Conservation (phyloP, 2,888 invertebrate genomes). For the Metopia argyrocephala region DNA sequence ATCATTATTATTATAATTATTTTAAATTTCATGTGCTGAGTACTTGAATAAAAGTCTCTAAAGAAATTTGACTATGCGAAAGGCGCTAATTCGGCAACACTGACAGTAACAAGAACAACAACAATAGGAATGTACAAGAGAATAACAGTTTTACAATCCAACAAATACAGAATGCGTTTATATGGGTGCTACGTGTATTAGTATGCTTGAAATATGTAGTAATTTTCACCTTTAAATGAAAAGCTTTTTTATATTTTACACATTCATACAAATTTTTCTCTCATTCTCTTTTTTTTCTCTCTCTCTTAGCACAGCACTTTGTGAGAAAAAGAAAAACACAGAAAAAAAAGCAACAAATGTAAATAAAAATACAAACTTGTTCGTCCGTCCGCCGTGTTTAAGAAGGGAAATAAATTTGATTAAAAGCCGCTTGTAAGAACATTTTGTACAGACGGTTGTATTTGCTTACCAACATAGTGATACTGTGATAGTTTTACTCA, state of each 20-base stretch:
- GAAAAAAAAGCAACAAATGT: conserved; percentile 49
- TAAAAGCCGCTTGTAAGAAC: conserved; percentile 55
- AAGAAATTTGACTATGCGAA: too few species aligned
- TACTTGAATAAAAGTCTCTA: too few species aligned
- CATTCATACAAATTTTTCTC: not conserved
- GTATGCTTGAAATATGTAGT: not conserved
- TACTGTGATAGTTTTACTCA: not conserved
- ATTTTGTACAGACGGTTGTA: not conserved
- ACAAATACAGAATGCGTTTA: too few species aligned
- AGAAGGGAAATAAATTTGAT: conserved; percentile 41
- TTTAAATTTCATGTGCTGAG: too few species aligned
- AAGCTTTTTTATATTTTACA: not conserved
- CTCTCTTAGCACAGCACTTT: too few species aligned
- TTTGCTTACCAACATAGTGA: not conserved
- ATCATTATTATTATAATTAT: too few species aligned
- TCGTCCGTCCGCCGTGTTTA: too few species aligned
- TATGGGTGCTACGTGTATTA: too few species aligned
- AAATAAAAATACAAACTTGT: conserved; percentile 3
- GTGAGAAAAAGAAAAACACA: not conserved
- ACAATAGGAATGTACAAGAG: not conserved
- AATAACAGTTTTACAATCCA: not conserved
- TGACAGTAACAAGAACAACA: not conserved
- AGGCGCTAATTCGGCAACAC: not conserved
- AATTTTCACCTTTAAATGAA: not conserved
- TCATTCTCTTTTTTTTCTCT: not conserved